Evolutionary conservation across 2,797 vertebrate species (phyloP).

Genomic region (Distichodus sexfasciatus): DNA sequence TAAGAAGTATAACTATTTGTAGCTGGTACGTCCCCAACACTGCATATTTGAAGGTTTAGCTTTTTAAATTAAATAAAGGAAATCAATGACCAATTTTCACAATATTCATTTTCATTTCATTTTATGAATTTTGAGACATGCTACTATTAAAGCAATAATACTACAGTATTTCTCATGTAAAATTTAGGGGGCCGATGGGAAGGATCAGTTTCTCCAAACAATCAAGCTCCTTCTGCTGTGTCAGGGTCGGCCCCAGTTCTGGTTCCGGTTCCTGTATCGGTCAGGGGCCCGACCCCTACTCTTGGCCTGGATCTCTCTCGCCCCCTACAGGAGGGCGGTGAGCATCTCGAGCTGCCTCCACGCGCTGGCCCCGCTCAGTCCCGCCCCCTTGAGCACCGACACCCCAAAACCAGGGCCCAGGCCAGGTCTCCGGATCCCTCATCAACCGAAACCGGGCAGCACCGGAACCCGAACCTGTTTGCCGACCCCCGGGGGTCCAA

Average conservation of each 20-base stretch:
- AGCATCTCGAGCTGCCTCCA: constrained; percentile 12
- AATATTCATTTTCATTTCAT: no score
- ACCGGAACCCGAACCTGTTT: no score
- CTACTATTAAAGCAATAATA: constrained; percentile 64
- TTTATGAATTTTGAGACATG: no score
- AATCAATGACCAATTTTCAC: no score
- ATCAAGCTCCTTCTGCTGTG: constrained; percentile 65
- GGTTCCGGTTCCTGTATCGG: no score
- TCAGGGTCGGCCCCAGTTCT: constrained; percentile 62
- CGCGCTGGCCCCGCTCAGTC: constrained; percentile 36
- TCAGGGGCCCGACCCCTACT: constrained; percentile 61
- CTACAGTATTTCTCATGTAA: constrained; percentile 83
- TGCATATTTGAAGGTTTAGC: no score
- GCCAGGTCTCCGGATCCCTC: constrained; percentile 13
- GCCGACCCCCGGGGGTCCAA: no score
- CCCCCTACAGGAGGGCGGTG: constrained; percentile 56
- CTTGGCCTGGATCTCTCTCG: constrained; percentile 58
- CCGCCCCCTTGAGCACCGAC: constrained; percentile 28
- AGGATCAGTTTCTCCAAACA: constrained; percentile 78
- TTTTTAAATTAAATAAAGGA: no score
- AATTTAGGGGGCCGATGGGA: constrained; percentile 81
- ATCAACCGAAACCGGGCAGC: neutral
- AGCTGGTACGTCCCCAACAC: no score
- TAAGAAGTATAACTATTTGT: no score
- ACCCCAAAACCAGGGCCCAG: constrained; percentile 35